Conservation (phyloP, 2,888 invertebrate species). For the Leptinotarsa rubiginosa region DNA sequence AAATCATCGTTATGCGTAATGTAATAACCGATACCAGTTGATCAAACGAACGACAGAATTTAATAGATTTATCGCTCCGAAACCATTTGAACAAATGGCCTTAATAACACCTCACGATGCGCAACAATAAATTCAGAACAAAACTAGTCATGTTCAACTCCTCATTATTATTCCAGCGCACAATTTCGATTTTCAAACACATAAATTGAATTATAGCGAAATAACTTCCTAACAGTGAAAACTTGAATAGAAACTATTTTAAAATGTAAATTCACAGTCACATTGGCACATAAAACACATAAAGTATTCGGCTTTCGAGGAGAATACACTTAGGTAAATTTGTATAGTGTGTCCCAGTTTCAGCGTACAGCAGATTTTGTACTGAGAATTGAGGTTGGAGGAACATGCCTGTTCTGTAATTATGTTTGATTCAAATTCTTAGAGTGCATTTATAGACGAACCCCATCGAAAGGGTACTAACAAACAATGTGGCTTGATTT, state of each 20-base stretch:
- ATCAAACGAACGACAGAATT: neutral
- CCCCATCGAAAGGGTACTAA: too few species aligned
- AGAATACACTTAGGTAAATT: too few species aligned
- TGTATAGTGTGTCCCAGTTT: too few species aligned
- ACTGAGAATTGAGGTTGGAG: too few species aligned
- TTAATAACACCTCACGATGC: neutral
- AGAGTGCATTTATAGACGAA: too few species aligned
- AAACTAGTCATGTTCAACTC: constrained; percentile 45
- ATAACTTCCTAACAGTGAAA: constrained; percentile 51
- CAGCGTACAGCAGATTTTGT: too few species aligned
- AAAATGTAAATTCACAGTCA: constrained; percentile 53
- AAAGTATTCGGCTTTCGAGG: constrained; percentile 43
- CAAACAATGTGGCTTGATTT: too few species aligned
- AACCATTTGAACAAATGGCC: constrained; percentile 1
- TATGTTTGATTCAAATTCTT: too few species aligned
- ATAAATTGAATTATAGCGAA: constrained; percentile 55
- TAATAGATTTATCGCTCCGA: neutral
- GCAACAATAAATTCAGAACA: constrained; percentile 33
- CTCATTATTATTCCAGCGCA: constrained; percentile 51
- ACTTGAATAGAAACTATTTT: constrained; percentile 56
- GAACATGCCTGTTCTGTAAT: too few species aligned
- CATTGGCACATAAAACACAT: constrained; percentile 52
- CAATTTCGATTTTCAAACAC: constrained; percentile 53
- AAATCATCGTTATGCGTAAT: neutral
- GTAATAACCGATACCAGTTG: neutral